phyloP scores from a whole-genome alignment of 2,113 vertebrate species.

The Oriolus oriolus region DNA sequence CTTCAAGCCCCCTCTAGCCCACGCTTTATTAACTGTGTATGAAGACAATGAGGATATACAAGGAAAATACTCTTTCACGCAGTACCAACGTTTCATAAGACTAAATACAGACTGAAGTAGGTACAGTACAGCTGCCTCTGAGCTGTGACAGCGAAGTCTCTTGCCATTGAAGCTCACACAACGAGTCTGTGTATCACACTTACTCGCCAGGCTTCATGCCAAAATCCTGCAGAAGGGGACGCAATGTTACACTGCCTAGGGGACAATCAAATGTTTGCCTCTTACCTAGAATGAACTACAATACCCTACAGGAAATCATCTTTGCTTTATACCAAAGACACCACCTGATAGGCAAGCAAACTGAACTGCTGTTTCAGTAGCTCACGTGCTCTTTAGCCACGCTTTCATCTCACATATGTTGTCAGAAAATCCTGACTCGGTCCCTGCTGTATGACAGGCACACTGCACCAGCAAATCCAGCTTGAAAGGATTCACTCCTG shows the following conservation, averaged over 20 bases:
- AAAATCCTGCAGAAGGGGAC: neutral
- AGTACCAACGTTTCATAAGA: neutral
- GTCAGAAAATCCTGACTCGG: neutral
- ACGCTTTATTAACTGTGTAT: neutral
- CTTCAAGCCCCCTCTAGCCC: neutral
- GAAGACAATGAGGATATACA: neutral
- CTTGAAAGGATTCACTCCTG: rapidly evolving
- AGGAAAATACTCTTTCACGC: neutral
- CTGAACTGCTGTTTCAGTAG: neutral
- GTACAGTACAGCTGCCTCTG: neutral
- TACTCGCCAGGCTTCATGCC: neutral
- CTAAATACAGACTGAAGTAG: neutral
- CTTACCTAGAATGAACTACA: neutral
- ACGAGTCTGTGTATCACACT: neutral
- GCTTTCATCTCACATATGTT: neutral
- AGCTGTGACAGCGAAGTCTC: neutral
- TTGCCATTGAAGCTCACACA: neutral
- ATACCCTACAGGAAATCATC: neutral
- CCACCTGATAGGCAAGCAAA: neutral
- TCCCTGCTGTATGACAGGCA: neutral
- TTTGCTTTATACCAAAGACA: neutral
- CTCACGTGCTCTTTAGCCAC: neutral
- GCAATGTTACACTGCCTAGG: neutral
- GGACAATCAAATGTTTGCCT: neutral
- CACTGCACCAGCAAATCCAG: neutral